Evolutionary conservation across 2,113 vertebrate species (phyloP), one percentile per base, ranked within the genome.

Genomic region (Mandrillus leucophaeus): DNA sequence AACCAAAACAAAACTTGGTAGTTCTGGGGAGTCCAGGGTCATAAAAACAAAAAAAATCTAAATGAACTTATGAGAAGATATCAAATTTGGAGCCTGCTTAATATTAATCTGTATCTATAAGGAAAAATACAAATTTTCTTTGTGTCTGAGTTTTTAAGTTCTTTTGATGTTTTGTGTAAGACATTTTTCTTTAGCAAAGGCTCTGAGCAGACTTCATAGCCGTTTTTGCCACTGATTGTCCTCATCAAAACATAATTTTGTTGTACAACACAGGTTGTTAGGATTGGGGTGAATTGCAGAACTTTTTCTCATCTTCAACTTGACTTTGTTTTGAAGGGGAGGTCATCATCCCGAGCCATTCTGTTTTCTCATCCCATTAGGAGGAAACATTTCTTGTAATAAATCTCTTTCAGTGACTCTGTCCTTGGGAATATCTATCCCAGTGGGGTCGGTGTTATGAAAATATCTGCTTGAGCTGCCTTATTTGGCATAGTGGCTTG

Each of bases 401-500:
- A 3, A 2, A 1, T 68, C 57, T 40, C 8, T 70, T 89, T 96
- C 73, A 27, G 52, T 0, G 2, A n/a, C 64, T 66, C 66, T 80
- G 64, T 38, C 76, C 48, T 75, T 73, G 27, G 35, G 87, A 75
- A 80, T 55, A 0, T 70, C 32, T 45, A 1, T 75, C 85, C 52
- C 81, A 40, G 55, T 35, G 43, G 6, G 14, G n/a, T 66, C 70
- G 25, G 12, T 78, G 3, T 4, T 32, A 35, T 23, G 43, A 92
- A 81, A 66, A 3, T 61, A 4, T 88, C 89, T 20, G 72, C 10
- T 76, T 23, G 61, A 0, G 8, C 59, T 12, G 81, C 82, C 86
- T n/a, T 35, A 32, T 93, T 45, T 86, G 89, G 81, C 93, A 80
- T 38, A 48, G n/a, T 59, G 57, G 68, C 61, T 88, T 96, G 94